A percentile compares a stretch with the other conserved stretches of the same genome.
phyloP scores from a whole-genome alignment of 2,888 invertebrate species.

The Podabrus alpinus region DNA sequence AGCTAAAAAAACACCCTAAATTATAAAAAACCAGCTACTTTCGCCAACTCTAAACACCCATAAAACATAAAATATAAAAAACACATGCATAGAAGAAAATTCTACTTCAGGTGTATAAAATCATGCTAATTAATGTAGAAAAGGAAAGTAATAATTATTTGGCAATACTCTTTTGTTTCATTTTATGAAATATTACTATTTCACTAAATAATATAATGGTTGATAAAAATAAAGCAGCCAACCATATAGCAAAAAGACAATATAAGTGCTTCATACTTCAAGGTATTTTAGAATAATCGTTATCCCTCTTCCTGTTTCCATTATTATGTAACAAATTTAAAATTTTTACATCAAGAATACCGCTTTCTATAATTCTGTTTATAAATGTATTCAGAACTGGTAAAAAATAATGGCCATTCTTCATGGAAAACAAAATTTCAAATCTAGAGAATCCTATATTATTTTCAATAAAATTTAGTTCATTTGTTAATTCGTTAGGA shows the following conservation, averaged over 20 bases:
- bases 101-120: too few species aligned
- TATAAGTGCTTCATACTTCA: neutral
- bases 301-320: too few species aligned
- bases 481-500: neutral
- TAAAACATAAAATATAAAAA: too few species aligned
- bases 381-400: neutral
- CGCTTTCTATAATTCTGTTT: neutral
- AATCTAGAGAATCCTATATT: neutral
- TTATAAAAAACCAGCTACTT: too few species aligned
- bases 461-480: neutral
- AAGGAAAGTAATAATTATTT: too few species aligned
- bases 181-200: neutral
- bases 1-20: too few species aligned
- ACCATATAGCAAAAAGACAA: neutral
- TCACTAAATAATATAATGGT: neutral
- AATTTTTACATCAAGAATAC: neutral
- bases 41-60: too few species aligned
- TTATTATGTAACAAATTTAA: neutral
- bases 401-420: neutral
- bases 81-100: too few species aligned
- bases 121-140: too few species aligned
- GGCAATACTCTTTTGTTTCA: too few species aligned
- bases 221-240: neutral
- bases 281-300: neutral
- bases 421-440: neutral